Conservation (phyloP, 2,888 invertebrate species). For the Lepidocyrtoides sp. region DNA sequence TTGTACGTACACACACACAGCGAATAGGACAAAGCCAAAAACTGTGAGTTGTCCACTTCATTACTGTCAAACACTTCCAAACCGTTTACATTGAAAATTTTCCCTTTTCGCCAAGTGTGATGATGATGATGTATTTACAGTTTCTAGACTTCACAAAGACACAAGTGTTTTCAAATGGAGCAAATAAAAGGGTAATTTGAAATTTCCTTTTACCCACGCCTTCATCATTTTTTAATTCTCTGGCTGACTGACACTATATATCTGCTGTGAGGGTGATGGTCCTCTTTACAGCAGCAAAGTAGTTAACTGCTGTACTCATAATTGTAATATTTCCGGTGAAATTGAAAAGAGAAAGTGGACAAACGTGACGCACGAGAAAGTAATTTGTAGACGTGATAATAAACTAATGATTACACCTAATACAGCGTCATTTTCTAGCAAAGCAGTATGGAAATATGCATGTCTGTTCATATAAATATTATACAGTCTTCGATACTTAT, state of each 20-base stretch:
- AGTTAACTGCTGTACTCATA: not conserved
- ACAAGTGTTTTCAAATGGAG: slow-evolving; percentile 32
- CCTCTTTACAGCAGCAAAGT: not conserved
- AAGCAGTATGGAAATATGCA: too few relatives aligned
- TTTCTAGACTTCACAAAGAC: not conserved
- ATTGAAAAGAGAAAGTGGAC: slow-evolving; percentile 54
- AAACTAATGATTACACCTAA: too few relatives aligned
- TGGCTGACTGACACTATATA: too few relatives aligned
- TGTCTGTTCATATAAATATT: too few relatives aligned
- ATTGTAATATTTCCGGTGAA: not conserved
- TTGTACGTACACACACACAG: not conserved
- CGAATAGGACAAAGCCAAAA: not conserved
- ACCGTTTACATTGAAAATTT: not conserved
- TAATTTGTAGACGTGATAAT: not conserved
- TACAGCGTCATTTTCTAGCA: too few relatives aligned
- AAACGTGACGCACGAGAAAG: slow-evolving; percentile 6
- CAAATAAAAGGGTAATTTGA: slow-evolving; percentile 58
- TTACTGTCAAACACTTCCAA: slow-evolving; percentile 57
- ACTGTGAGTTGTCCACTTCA: slow-evolving; percentile 70
- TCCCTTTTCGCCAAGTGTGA: not conserved
- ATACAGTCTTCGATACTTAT: too few relatives aligned
- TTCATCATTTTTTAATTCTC: not conserved
- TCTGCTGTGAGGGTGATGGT: slow-evolving; percentile 26
- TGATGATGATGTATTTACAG: slow-evolving; percentile 5
- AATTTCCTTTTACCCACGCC: slow-evolving; percentile 47